Conservation (phyloP, 2,888 invertebrate genomes). For the Lagria hirta region DNA sequence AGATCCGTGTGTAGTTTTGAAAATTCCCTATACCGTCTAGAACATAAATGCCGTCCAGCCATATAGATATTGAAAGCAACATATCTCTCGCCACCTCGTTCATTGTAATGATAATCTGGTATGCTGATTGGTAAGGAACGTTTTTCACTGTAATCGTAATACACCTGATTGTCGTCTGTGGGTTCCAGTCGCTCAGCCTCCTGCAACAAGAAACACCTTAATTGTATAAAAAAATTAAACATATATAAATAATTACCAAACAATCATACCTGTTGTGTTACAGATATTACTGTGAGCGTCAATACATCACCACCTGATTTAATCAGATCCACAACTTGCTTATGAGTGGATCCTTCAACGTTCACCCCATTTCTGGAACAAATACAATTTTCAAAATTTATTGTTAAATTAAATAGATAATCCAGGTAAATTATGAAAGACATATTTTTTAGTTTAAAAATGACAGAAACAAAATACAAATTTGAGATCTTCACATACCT, state of each 20-base stretch:
- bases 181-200: constrained; percentile 84
- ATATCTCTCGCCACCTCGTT: constrained; percentile 84
- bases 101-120: constrained; percentile 92
- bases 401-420: background rate
- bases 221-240: constrained; percentile 10
- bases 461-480: constrained; percentile 3
- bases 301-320: constrained; percentile 98
- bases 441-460: constrained; percentile 1
- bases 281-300: constrained; percentile 94
- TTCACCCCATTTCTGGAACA: constrained; percentile 91
- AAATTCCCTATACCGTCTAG: constrained; percentile 94
- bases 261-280: constrained; percentile 76
- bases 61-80: constrained; percentile 98
- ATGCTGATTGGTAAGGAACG: constrained; percentile 85
- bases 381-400: constrained; percentile 25
- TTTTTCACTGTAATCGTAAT: constrained; percentile 93
- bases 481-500: no score
- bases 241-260: constrained; percentile 11
- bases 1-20: constrained; percentile 83
- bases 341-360: constrained; percentile 99
- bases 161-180: constrained; percentile 76
- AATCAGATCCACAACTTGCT: constrained; percentile 98
- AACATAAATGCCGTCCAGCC: constrained; percentile 97
- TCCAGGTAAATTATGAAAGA: no score
- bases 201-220: constrained; percentile 52